Percentiles rank a stretch among this genome's conserved stretches.
Conservation (phyloP, 2,113 vertebrate genomes). For the Ptychochromis oligacanthus region DNA sequence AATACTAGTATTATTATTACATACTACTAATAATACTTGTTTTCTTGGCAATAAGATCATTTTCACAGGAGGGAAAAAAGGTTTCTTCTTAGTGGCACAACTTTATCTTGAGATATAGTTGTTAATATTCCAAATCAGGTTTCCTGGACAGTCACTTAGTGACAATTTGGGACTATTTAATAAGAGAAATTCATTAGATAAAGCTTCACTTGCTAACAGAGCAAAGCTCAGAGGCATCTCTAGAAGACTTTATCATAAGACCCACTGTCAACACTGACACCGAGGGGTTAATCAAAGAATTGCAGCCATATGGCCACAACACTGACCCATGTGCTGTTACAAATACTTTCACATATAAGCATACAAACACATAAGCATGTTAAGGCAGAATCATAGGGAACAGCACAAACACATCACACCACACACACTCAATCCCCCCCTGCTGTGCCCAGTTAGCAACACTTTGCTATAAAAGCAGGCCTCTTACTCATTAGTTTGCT, state of each 20-base stretch:
- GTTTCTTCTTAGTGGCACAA: not conserved
- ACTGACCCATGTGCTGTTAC: not conserved
- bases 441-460: conserved; percentile 64
- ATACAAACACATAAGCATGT: conserved; percentile 6
- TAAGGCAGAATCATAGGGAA: conserved; percentile 3
- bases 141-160: conserved; percentile 14
- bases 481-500: conserved; percentile 73
- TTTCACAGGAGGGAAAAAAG: not conserved
- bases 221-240: conserved; percentile 9
- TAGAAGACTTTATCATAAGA: conserved; percentile 30
- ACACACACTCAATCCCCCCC: conserved; percentile 19
- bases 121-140: conserved; percentile 16
- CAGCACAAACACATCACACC: conserved; percentile 10
- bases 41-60: not conserved
- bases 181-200: conserved; percentile 5
- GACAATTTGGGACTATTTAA: conserved; percentile 1
- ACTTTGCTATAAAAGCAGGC: conserved; percentile 69
- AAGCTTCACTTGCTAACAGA: conserved; percentile 5
- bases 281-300: conserved; percentile 71
- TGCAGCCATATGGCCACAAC: conserved; percentile 51
- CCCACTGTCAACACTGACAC: conserved; percentile 78
- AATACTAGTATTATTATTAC: not conserved
- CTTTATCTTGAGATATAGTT: not conserved
- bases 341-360: conserved; percentile 35
- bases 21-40: not conserved